Conservation (phyloP, 2,888 invertebrate genomes). For the Ditula angustiorana region DNA sequence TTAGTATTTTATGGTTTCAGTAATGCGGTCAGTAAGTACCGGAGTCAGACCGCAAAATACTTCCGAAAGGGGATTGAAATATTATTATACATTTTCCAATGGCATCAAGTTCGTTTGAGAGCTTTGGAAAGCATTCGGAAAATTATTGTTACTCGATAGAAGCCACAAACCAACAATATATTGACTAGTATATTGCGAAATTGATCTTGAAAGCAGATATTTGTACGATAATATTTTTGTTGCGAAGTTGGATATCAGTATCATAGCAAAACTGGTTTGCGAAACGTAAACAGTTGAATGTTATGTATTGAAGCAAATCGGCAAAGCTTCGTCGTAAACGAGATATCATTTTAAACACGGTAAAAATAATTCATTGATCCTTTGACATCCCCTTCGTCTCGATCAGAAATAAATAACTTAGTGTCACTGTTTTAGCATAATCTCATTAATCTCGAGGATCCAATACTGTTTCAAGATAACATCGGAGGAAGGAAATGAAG, state of each 20-base stretch:
- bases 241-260: too few species aligned
- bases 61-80: constrained; percentile 14
- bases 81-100: constrained; percentile 17
- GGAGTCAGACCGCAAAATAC: constrained; percentile 2
- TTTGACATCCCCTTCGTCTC: constrained; percentile 11
- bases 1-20: too few species aligned
- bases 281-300: too few species aligned
- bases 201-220: too few species aligned
- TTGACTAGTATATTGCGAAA: too few species aligned
- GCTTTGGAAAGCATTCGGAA: constrained; percentile 1
- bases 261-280: too few species aligned
- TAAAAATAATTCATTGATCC: neutral
- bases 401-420: constrained; percentile 24
- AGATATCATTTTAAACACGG: too few species aligned
- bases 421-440: constrained; percentile 50
- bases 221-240: too few species aligned
- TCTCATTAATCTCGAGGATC: constrained; percentile 68
- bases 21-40: constrained; percentile 3
- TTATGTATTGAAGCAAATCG: too few species aligned
- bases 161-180: neutral
- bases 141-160: neutral
- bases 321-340: too few species aligned
- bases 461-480: constrained; percentile 61
- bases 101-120: constrained; percentile 11
- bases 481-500: constrained; percentile 41